Percentiles rank a stretch among this genome's conserved stretches.
phyloP scores from a whole-genome alignment of 2,888 invertebrate species.

The Vesta saturnalis region DNA sequence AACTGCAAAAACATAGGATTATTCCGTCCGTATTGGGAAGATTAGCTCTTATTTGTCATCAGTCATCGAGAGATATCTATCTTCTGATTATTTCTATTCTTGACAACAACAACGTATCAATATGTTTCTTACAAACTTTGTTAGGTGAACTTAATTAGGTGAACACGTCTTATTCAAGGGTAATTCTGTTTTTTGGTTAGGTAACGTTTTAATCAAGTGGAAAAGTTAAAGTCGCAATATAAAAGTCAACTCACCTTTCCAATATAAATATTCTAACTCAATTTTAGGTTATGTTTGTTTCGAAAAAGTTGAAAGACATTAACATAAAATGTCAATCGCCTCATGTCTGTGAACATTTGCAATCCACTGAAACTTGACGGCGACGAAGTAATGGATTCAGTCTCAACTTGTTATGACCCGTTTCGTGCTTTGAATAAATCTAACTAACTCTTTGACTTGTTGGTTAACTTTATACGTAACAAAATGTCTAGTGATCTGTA shows the following conservation, averaged over 20 bases:
- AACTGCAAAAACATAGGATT: slow-evolving; percentile 51
- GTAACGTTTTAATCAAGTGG: background rate
- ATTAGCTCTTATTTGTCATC: slow-evolving; percentile 49
- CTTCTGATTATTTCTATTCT: slow-evolving; percentile 28
- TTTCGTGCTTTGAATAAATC: slow-evolving; percentile 51
- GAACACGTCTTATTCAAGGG: too few relatives aligned
- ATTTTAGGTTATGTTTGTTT: slow-evolving; percentile 47
- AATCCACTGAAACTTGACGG: slow-evolving; percentile 53
- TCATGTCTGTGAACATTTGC: slow-evolving; percentile 50
- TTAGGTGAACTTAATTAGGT: slow-evolving; percentile 9
- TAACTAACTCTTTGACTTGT: slow-evolving; percentile 23
- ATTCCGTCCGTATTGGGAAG: slow-evolving; percentile 41
- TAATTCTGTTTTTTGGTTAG: too few relatives aligned
- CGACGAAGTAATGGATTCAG: slow-evolving; percentile 56
- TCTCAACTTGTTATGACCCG: slow-evolving; percentile 56
- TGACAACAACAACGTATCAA: slow-evolving; percentile 22
- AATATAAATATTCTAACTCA: slow-evolving; percentile 30
- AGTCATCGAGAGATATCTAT: slow-evolving; percentile 42
- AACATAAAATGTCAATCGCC: slow-evolving; percentile 56
- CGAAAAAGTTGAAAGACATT: slow-evolving; percentile 48
- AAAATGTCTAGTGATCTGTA: background rate
- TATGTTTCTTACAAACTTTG: background rate
- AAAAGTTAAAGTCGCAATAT: background rate
- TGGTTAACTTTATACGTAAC: slow-evolving; percentile 22
- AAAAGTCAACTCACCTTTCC: slow-evolving; percentile 22